Conservation (phyloP, 2,113 vertebrate genomes). For the Dicaeum eximium region DNA sequence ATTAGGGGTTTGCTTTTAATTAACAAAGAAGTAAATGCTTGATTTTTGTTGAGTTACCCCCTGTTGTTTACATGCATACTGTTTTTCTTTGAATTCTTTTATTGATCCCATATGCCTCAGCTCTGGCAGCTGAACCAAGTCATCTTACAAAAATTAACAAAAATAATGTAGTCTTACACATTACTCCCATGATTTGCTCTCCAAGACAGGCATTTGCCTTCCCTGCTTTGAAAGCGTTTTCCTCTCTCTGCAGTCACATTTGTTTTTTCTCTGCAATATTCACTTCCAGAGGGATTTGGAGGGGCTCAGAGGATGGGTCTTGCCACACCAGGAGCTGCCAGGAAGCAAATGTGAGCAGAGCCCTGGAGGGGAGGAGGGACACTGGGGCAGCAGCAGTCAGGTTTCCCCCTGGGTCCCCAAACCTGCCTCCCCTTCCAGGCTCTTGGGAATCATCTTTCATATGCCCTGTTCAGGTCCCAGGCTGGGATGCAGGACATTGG, state of each 20-base stretch:
- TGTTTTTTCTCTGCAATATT: not conserved
- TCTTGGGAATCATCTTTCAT: not conserved
- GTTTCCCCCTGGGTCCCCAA: too few species aligned
- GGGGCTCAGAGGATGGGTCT: not conserved
- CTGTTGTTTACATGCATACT: not conserved
- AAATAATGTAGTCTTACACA: not conserved
- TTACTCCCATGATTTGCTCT: not conserved
- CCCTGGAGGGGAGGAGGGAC: not conserved
- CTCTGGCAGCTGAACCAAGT: not conserved
- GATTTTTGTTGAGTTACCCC: not conserved
- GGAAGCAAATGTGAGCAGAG: not conserved
- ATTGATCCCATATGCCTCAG: not conserved
- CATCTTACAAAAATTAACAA: not conserved
- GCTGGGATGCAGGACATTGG: not conserved
- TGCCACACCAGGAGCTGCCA: not conserved
- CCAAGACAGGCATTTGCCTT: not conserved
- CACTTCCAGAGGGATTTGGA: not conserved
- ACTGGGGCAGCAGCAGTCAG: not conserved
- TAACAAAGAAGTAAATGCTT: not conserved
- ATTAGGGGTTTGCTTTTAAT: not conserved
- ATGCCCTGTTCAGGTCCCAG: not conserved
- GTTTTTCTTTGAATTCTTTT: not conserved
- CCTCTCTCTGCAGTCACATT: not conserved
- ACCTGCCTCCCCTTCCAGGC: not conserved
- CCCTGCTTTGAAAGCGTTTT: not conserved